Base-by-base conservation (phyloP, 2,888 invertebrate species). In the Drosophila monieri region DNA sequence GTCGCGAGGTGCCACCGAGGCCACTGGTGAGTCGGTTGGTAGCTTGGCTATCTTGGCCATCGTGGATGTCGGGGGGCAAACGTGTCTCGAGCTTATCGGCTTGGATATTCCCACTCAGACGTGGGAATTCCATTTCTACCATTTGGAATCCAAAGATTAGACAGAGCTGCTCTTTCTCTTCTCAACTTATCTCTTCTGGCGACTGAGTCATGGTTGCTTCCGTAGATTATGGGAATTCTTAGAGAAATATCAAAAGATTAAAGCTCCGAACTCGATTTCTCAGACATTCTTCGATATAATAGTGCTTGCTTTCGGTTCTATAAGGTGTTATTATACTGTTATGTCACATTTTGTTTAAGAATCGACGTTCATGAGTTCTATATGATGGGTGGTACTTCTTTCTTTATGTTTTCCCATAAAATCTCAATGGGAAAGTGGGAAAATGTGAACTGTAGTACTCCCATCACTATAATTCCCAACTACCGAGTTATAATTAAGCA, bases 1-100 rank as follows among this genome's bases (percentile, higher is more conserved):
- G 56, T 98, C 97, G 0, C 93, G 96, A 53, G 99, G 99, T 6
- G 99, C 99, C 3, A 93, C 95, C 77, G 96, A 98, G 89, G 97
- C 99, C 0, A 95, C 93, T 23, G 99, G 89, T 90, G 65, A 68
- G 84, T 18, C 6, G 1, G 1, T 14, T n/a, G n/a, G 10, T 4
- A 12, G 12, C 35, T 35, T 12, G n/a, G 35, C n/a, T n/a, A 35
- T 35, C 35, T n/a, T 1, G 6, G 18, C 18, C 18, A 18, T 18
- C 18, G 18, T n/a, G n/a, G 23, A 5, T 1, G 23, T 23, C 6
- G 6, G 35, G 4, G 35, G 35, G 5, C 6, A 6, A 47, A 65
- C 55, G 41, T 55, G 32, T 10, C 23, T 35, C 2, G 35, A n/a
- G 6, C 35, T 35, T n/a, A 35, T 35, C 35, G 6, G n/a, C 3